A percentile compares a stretch with the other conserved stretches of the same genome.
phyloP scores from a whole-genome alignment of 2,888 invertebrate species.

The Deilephila porcellus region DNA sequence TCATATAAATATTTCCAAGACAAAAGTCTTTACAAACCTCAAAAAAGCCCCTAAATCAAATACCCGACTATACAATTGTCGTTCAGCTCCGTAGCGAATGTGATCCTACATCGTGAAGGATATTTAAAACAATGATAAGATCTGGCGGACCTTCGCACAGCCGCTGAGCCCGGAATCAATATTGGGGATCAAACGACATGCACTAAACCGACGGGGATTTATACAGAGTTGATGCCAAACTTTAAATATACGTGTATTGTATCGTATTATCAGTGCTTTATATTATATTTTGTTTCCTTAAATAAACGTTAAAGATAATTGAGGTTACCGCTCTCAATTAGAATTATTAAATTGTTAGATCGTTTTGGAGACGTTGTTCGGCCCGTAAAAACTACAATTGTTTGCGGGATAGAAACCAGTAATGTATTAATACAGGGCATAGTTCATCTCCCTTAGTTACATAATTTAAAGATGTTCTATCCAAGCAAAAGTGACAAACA shows the following conservation, averaged over 20 bases:
- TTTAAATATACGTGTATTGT: background rate
- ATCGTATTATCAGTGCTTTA: background rate
- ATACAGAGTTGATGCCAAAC: conserved; percentile 44
- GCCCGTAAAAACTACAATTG: background rate
- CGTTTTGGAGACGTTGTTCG: too few relatives aligned
- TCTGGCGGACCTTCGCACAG: conserved; percentile 53
- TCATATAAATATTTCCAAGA: too few relatives aligned
- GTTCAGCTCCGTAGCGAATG: conserved; percentile 46
- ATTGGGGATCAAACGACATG: conserved; percentile 72
- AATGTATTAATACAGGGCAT: too few relatives aligned
- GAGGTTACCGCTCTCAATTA: too few relatives aligned
- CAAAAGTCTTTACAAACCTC: background rate
- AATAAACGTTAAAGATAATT: too few relatives aligned
- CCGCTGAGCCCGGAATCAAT: conserved; percentile 76
- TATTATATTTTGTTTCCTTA: background rate
- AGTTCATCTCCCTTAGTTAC: too few relatives aligned
- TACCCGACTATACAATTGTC: conserved; percentile 47
- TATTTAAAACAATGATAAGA: conserved; percentile 80
- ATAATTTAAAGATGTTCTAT: too few relatives aligned
- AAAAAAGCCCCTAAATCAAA: conserved; percentile 54
- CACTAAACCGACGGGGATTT: conserved; percentile 44
- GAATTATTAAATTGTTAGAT: too few relatives aligned
- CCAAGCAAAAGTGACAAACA: too few relatives aligned
- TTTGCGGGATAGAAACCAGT: too few relatives aligned
- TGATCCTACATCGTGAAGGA: conserved; percentile 43